phyloP scores from a whole-genome alignment of 37 sponge, comb jelly and placozoan genomes.

The Bolinopsis microptera region DNA sequence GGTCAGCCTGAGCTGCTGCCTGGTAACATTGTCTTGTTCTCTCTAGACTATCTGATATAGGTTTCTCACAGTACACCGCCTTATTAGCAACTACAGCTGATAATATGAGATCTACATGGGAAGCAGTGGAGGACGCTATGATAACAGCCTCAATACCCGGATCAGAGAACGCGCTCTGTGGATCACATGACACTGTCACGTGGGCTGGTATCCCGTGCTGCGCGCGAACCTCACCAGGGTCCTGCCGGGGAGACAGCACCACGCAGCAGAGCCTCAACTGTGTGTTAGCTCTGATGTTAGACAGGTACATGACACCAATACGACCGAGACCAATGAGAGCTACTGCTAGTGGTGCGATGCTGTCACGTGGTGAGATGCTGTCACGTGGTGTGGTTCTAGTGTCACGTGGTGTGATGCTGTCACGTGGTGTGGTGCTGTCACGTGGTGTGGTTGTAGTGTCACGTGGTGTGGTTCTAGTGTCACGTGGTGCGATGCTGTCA shows the following conservation, averaged over 20 bases:
- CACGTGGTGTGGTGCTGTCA: no score
- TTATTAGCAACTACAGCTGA: background rate
- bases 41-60: conserved; percentile 6
- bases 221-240: background rate
- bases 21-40: background rate
- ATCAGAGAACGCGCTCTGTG: background rate
- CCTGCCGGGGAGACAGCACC: conserved; percentile 41
- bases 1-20: background rate
- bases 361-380: no score
- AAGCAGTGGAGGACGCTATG: conserved; percentile 30
- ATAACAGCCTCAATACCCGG: background rate
- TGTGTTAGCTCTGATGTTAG: background rate
- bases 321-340: conserved; percentile 41
- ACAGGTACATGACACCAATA: conserved; percentile 38
- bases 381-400: no score
- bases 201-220: background rate
- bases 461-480: no score
- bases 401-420: no score
- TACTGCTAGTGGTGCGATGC: background rate
- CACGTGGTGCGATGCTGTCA: no score
- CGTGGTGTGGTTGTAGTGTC: no score
- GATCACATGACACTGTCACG: background rate
- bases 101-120: conserved; percentile 1
- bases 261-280: background rate
- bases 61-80: conserved; percentile 59